Base-by-base conservation (phyloP, 2,113 vertebrate genomes). In the Rhea pennata region DNA sequence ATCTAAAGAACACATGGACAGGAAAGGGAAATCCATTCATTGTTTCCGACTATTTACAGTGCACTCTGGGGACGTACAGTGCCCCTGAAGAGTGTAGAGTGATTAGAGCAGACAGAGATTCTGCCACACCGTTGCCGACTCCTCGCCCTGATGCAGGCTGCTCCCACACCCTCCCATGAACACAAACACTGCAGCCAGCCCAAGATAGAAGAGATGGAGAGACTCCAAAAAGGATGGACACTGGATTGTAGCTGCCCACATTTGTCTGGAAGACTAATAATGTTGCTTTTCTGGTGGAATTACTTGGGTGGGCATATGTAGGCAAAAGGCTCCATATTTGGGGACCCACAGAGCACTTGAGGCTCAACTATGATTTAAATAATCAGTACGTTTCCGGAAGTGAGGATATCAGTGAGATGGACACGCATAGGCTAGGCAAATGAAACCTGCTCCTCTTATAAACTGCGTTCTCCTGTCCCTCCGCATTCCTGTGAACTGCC, bases 1-100 rank as follows among this genome's bases (percentile, higher is more conserved):
- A 96, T 96, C 96, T 97, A 97, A 96, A 96, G 94, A 77, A 95
- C 97, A 96, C 92, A 95, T 87, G 88, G 94, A 87, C 40, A 96
- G 97, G 97, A 97, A 97, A 46, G 61, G 96, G 96, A 97, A 97
- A 97, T 91, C 78, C 72, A 96, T 97, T 98, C 96, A 97, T 95
- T 92, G 15, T 16, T 98, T 97, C 95, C 95, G 93, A 92, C 96
- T 95, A 96, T 97, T 97, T 96, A 96, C 73, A 80, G 59, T 5
- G n/a, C 5, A 4, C 91, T 96, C 88, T 5, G 10, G 59, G 77
- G 92, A 95, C 2, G 1, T 0, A 0, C 6, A 0, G 90, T 94
- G 85, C 95, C 94, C 56, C 40, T 42, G 6, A 3, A 39, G 87
- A 16, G 3, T 23, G 78, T 71, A 36, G 85, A 91, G 81, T 56